Evolutionary conservation across 2,113 vertebrate species (phyloP).

Genomic region (Cyanocitta stelleri): DNA sequence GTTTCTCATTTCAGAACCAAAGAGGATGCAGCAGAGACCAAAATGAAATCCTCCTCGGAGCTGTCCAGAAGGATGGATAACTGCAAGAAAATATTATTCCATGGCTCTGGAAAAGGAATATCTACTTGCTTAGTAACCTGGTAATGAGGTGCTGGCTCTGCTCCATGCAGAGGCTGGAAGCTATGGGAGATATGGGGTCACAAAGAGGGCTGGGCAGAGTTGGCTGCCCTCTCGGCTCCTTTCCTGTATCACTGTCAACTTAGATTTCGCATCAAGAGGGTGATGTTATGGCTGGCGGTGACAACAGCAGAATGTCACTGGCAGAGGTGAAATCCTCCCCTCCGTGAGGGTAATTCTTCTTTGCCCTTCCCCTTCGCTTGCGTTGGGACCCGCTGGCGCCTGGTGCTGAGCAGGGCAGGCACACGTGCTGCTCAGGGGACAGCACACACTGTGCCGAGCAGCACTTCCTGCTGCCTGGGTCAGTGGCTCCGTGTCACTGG

Average conservation of each 20-base stretch:
- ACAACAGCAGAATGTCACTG: constrained; percentile 9
- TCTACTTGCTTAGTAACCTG: neutral
- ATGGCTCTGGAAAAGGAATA: neutral
- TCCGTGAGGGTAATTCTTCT: neutral
- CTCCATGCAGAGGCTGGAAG: neutral
- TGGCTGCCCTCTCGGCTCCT: neutral
- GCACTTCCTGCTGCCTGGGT: neutral
- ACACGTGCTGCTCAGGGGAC: no score
- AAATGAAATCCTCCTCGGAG: neutral
- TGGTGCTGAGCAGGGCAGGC: neutral
- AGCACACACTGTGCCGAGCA: accelerated
- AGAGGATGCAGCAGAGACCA: neutral
- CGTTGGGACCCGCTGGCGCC: neutral
- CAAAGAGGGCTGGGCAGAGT: neutral
- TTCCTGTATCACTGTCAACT: neutral
- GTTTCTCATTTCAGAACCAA: neutral
- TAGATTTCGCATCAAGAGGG: neutral
- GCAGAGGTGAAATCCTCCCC: constrained; percentile 2
- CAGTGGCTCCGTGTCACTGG: neutral
- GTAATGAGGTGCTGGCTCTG: neutral
- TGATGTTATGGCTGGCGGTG: neutral
- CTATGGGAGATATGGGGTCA: neutral
- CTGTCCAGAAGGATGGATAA: neutral
- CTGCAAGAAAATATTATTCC: neutral
- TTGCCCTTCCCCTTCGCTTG: neutral